Conservation (phyloP, 2,113 vertebrate genomes). For the Apus apus region DNA sequence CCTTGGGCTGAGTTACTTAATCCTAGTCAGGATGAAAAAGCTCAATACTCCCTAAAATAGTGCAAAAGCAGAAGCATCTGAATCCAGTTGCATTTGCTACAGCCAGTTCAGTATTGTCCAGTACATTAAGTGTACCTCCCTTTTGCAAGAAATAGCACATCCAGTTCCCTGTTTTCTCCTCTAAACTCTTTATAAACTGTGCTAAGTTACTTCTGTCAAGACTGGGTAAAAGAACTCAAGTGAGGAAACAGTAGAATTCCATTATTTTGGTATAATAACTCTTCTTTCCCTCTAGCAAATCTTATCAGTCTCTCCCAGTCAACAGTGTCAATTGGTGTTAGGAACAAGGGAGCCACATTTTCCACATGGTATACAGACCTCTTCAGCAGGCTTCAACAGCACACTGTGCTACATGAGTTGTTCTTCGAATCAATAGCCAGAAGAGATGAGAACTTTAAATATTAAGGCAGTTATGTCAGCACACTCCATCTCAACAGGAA, state of each 20-base stretch:
- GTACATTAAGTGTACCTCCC: neutral
- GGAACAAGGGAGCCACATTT: constrained; percentile 25
- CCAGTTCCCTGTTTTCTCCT: neutral
- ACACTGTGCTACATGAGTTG: constrained; percentile 5
- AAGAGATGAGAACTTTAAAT: constrained; percentile 40
- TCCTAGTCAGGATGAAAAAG: neutral
- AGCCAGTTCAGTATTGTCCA: neutral
- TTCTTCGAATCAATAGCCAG: constrained; percentile 45
- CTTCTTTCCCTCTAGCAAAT: constrained; percentile 5
- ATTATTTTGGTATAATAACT: constrained; percentile 33
- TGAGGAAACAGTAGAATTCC: neutral
- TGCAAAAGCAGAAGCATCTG: neutral
- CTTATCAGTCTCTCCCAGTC: constrained; percentile 41
- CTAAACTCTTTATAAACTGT: constrained; percentile 17
- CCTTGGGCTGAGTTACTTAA: neutral
- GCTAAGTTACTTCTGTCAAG: constrained; percentile 23
- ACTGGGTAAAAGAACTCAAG: neutral
- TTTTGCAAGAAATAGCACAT: neutral
- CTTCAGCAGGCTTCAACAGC: constrained; percentile 7
- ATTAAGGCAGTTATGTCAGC: constrained; percentile 29
- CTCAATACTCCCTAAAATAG: neutral
- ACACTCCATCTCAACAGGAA: neutral
- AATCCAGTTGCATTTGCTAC: neutral
- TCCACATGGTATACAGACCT: neutral
- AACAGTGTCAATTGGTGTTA: constrained; percentile 39